phyloP scores from a whole-genome alignment of 2,797 vertebrate species.

The Trichosurus vulpecula region DNA sequence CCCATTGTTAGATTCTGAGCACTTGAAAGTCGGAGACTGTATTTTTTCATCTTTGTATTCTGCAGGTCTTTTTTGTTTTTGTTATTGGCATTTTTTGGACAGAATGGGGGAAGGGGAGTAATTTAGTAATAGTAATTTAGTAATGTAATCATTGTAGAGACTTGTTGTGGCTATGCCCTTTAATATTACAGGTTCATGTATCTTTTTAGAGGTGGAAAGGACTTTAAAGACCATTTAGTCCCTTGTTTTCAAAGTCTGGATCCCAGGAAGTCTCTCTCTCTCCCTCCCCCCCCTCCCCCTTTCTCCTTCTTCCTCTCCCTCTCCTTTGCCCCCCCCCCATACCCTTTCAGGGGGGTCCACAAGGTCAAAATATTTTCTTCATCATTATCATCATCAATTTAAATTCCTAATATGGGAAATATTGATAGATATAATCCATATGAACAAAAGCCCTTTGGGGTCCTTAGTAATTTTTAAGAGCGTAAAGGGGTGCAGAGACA shows the following conservation, averaged over 20 bases:
- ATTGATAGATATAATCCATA: not conserved
- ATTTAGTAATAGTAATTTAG: no score
- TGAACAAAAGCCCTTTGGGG: not conserved
- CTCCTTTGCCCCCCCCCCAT: not conserved
- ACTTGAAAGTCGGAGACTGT: not conserved
- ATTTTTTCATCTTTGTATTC: not conserved
- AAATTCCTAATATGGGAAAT: not conserved
- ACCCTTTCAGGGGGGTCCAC: accelerated
- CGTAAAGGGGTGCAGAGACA: not conserved
- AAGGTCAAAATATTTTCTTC: not conserved
- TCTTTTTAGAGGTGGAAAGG: not conserved
- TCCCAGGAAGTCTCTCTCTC: not conserved
- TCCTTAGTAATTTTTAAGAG: not conserved
- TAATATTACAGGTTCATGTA: not conserved
- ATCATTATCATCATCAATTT: not conserved
- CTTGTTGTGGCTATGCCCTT: not conserved
- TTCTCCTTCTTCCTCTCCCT: no score
- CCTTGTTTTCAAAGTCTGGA: not conserved
- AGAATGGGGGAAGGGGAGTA: not conserved
- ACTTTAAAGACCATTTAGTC: not conserved
- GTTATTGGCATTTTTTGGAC: not conserved
- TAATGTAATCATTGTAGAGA: not conserved
- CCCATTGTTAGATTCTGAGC: not conserved
- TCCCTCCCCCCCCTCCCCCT: no score
- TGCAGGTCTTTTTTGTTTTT: not conserved